Evolutionary conservation across 2,888 invertebrate species (phyloP).

Genomic region (Netelia inedita): DNA sequence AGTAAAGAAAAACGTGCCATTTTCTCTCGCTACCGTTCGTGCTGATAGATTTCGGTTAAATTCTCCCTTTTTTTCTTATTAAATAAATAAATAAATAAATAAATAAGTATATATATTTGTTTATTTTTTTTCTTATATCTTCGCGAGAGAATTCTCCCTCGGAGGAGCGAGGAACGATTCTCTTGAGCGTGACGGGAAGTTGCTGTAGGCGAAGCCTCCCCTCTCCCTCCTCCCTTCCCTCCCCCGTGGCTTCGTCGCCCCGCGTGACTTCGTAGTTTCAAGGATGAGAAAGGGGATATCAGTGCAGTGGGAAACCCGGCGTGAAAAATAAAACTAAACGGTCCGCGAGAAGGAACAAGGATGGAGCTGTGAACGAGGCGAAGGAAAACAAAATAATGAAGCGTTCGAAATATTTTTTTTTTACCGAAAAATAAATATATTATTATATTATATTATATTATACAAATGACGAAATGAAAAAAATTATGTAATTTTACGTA

Average conservation of each 20-base stretch:
- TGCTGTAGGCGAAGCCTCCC: conserved; percentile 55
- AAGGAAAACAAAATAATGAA: not conserved
- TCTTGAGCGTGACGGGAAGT: conserved; percentile 72
- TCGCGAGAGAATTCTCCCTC: conserved; percentile 50
- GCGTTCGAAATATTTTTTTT: not conserved
- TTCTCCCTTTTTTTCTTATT: conserved; percentile 17
- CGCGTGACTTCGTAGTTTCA: conserved; percentile 61
- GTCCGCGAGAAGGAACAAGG: not conserved
- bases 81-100: not conserved
- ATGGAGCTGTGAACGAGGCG: not conserved
- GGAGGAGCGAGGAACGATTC: conserved; percentile 46
- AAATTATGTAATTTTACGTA: too few species aligned
- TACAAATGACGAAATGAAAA: too few species aligned
- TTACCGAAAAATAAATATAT: too few species aligned
- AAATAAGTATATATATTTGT: not conserved
- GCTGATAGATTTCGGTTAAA: conserved; percentile 63
- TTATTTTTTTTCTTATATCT: conserved; percentile 48
- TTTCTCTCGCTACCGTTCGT: conserved; percentile 56
- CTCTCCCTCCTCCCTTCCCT: not conserved
- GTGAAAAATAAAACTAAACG: not conserved
- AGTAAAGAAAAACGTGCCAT: conserved; percentile 24
- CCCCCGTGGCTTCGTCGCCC: conserved; percentile 32
- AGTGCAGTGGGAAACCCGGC: not conserved
- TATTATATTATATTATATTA: too few species aligned
- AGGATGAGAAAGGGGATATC: conserved; percentile 69